Conservation (phyloP, 2,888 invertebrate species). For the Ypsolopha sequella region DNA sequence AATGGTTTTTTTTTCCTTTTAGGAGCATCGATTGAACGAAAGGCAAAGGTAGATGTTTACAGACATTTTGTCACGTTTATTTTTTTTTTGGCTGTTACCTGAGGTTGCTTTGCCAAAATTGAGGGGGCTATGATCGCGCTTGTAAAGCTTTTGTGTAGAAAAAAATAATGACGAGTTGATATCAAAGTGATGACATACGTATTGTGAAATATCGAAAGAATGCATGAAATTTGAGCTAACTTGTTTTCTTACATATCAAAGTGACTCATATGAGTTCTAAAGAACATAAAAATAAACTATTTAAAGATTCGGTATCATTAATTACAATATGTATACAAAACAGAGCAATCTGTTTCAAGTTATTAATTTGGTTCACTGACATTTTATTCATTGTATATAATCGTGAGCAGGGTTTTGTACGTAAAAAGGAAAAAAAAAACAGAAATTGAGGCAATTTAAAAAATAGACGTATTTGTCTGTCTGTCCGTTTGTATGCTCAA, state of each 20-base stretch:
- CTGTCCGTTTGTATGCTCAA: too few species aligned
- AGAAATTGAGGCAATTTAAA: too few species aligned
- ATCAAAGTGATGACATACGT: constrained; percentile 54
- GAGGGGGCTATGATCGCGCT: constrained; percentile 42
- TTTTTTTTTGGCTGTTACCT: constrained; percentile 52
- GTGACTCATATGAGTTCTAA: too few species aligned
- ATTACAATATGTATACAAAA: too few species aligned
- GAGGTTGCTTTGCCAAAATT: constrained; percentile 48
- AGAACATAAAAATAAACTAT: too few species aligned
- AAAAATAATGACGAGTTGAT: constrained; percentile 38
- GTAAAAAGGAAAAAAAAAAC: too few species aligned
- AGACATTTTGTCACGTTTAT: constrained; percentile 67
- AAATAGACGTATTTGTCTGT: too few species aligned
- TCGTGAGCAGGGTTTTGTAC: too few species aligned
- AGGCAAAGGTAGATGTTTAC: constrained; percentile 60
- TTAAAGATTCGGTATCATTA: too few species aligned
- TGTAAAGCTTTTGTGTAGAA: constrained; percentile 24
- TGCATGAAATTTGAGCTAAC: not conserved
- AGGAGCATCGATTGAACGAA: not conserved
- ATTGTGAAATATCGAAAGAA: constrained; percentile 3
- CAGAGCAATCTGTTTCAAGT: too few species aligned
- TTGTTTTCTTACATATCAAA: not conserved
- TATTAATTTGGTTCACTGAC: too few species aligned
- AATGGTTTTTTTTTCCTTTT: constrained; percentile 5
- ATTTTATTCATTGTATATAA: too few species aligned